These are phyloP conservation scores for Drosophila cognata DNA, from an alignment of 2,888 invertebrate species.

Conservation along the genomic window DNA sequence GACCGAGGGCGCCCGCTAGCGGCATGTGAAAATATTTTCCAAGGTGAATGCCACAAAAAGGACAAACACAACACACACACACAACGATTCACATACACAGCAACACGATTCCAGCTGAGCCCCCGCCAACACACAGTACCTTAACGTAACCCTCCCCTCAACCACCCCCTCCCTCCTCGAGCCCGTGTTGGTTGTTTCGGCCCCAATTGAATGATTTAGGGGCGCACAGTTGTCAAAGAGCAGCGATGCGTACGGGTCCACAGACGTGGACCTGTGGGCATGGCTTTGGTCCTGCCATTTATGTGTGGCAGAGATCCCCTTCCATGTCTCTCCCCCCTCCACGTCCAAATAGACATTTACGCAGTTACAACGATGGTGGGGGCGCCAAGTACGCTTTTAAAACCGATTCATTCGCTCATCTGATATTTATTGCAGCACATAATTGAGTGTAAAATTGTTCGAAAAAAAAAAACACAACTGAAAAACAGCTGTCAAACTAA, in stretches of 20 bases:
- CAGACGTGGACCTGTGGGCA: slow-evolving; percentile 44
- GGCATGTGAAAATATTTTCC: slow-evolving; percentile 76
- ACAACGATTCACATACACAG: slow-evolving; percentile 41
- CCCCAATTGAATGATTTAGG: slow-evolving; percentile 77
- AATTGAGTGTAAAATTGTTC: slow-evolving; percentile 77
- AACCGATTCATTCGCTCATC: slow-evolving; percentile 73
- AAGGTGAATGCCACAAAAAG: slow-evolving; percentile 76
- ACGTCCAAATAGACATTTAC: slow-evolving; percentile 24
- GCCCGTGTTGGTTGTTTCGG: slow-evolving; percentile 14
- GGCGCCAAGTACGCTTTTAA: slow-evolving; percentile 78
- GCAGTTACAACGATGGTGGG: slow-evolving; percentile 41
- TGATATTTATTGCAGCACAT: slow-evolving; percentile 73
- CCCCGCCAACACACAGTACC: slow-evolving; percentile 35
- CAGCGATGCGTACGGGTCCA: slow-evolving; percentile 75
- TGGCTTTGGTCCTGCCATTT: slow-evolving; percentile 46
- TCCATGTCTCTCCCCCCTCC: background rate
- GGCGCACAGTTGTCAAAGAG: slow-evolving; percentile 75
- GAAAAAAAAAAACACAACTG: slow-evolving; percentile 37
- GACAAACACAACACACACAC: slow-evolving; percentile 50
- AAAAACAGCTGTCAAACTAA: slow-evolving; percentile 34
- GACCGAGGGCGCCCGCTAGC: slow-evolving; percentile 57
- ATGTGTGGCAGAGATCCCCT: slow-evolving; percentile 16
- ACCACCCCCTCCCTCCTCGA: background rate
- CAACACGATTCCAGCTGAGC: slow-evolving; percentile 67
- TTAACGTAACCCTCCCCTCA: slow-evolving; percentile 1